Percentiles rank a stretch among this genome's conserved stretches.
Evolutionary conservation across 2,113 vertebrate species (phyloP).

Genomic region (Rhinichthys klamathensis): DNA sequence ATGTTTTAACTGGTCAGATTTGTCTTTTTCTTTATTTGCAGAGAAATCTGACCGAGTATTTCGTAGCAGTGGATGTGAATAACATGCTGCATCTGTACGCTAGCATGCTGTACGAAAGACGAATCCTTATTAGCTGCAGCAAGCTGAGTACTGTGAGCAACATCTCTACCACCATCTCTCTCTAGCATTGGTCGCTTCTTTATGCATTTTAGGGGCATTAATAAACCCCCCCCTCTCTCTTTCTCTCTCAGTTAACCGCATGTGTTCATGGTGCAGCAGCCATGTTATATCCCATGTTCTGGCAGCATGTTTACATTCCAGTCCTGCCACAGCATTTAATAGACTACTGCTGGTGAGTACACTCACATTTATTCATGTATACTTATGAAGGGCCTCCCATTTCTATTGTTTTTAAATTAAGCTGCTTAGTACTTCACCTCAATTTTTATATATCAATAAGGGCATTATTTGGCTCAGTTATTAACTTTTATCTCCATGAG

Average conservation of each 20-base stretch:
- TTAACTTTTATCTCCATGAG: too few species aligned
- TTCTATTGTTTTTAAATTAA: not conserved
- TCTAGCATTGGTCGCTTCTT: not conserved
- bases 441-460: not conserved
- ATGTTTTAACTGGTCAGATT: not conserved
- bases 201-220: not conserved
- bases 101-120: conserved; percentile 95
- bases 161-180: not conserved
- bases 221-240: not conserved
- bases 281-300: conserved; percentile 98
- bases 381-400: not conserved
- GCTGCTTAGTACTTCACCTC: not conserved
- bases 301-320: conserved; percentile 99
- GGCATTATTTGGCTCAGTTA: not conserved
- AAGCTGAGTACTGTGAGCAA: conserved; percentile 97
- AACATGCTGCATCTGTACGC: conserved; percentile 99
- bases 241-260: conserved; percentile 87
- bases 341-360: conserved; percentile 97
- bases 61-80: conserved; percentile 97
- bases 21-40: conserved; percentile 71
- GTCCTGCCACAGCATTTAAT: conserved; percentile 94
- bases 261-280: conserved; percentile 96
- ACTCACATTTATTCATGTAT: not conserved
- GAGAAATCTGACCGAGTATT: conserved; percentile 98
- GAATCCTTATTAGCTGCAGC: conserved; percentile 95